Percentiles rank a stretch among this genome's conserved stretches.
These are phyloP conservation scores for Eulithis testata DNA, from an alignment of 2,888 invertebrate species.

Conservation along the genomic window DNA sequence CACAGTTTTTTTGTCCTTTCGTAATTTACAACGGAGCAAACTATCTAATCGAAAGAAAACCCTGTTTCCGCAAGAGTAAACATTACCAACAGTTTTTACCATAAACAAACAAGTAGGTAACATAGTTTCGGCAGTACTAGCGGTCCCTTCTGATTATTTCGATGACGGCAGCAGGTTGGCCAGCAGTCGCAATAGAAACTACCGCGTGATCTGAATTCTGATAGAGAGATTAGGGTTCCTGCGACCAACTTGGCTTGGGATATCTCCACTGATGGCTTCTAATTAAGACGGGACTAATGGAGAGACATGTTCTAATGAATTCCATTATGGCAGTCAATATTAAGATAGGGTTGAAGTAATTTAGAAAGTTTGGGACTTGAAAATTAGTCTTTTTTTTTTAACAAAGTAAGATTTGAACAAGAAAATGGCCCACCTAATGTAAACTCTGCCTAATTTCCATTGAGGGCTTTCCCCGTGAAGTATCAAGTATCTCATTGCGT, in stretches of 20 bases:
- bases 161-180: conserved; percentile 59
- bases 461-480: no score
- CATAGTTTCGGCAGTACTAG: conserved; percentile 37
- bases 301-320: conserved; percentile 54
- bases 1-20: not conserved
- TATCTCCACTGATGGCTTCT: conserved; percentile 66
- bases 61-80: conserved; percentile 4
- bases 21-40: not conserved
- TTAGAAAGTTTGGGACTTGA: conserved; percentile 1
- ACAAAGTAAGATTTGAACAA: no score
- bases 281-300: conserved; percentile 71
- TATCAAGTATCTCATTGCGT: no score
- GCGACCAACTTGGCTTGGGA: conserved; percentile 66
- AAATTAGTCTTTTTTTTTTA: not conserved
- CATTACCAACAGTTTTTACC: conserved; percentile 2
- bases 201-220: conserved; percentile 73
- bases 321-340: conserved; percentile 30
- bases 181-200: conserved; percentile 73
- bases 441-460: no score
- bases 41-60: not conserved
- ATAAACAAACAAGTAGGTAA: conserved; percentile 25
- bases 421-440: no score
- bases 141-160: conserved; percentile 60
- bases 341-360: conserved; percentile 12
- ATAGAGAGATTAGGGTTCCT: conserved; percentile 69